These are phyloP conservation scores for Nasua narica DNA, from an alignment of 2,797 vertebrate species.

Conservation along the genomic window DNA sequence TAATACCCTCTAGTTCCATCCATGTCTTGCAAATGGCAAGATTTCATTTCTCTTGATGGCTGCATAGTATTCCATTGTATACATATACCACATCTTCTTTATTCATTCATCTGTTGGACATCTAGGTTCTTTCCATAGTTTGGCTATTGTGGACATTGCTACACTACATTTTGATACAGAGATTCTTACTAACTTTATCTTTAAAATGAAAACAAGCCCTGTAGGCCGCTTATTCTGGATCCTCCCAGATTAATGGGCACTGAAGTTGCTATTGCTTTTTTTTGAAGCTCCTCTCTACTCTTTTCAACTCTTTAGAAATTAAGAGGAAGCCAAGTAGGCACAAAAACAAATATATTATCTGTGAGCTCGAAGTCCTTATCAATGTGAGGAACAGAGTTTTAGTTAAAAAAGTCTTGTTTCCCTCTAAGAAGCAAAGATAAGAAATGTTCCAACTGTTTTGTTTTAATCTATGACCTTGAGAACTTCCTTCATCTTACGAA, in stretches of 20 bases:
- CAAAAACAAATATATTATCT: conserved; percentile 46
- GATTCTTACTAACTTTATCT: background rate
- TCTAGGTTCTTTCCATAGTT: no score
- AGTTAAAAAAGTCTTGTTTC: conserved; percentile 33
- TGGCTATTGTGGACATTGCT: no score
- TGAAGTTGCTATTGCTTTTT: background rate
- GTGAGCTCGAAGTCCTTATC: background rate
- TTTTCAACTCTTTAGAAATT: conserved; percentile 32
- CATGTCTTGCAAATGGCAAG: no score
- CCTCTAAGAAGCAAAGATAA: conserved; percentile 5
- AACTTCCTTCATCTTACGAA: conserved; percentile 38
- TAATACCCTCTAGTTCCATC: no score
- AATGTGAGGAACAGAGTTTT: conserved; percentile 22
- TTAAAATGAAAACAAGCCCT: background rate
- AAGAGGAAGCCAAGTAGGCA: background rate
- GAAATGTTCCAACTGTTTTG: conserved; percentile 20
- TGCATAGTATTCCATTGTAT: no score
- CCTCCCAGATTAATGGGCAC: background rate
- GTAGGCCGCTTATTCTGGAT: background rate
- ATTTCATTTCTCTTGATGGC: no score
- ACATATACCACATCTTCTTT: no score
- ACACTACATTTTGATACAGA: background rate
- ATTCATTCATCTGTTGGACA: no score
- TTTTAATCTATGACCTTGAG: conserved; percentile 35
- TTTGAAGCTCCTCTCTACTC: background rate